Conservation (phyloP, 2,113 vertebrate species). For the Mirza zaza region DNA sequence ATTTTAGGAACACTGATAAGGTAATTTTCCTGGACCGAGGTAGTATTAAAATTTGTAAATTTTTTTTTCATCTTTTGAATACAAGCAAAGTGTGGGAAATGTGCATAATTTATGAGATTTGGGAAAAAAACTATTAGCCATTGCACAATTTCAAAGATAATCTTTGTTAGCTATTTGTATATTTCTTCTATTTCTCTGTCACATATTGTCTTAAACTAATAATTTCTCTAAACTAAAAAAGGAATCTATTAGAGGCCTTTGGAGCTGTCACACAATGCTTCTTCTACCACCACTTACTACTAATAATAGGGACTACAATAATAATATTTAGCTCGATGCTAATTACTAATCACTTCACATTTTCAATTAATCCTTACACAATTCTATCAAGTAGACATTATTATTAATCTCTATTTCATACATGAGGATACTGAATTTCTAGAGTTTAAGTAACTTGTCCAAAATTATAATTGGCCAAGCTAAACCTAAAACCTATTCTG, state of each 20-base stretch:
- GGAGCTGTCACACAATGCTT: not conserved
- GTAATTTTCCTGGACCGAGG: not conserved
- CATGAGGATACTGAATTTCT: not conserved
- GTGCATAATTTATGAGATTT: not conserved
- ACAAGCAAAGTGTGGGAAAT: slow-evolving; percentile 1
- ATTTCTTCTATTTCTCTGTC: not conserved
- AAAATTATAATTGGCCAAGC: not conserved
- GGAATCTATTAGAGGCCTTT: not conserved
- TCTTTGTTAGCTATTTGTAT: not conserved
- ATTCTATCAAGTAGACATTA: not conserved
- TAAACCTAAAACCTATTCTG: not conserved
- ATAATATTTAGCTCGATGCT: not conserved
- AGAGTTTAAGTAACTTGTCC: not conserved
- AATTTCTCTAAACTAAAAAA: not conserved
- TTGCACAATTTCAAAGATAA: not conserved
- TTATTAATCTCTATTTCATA: not conserved
- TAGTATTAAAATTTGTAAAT: not conserved
- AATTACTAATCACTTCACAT: not conserved
- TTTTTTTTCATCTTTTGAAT: not conserved
- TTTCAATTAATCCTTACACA: not conserved
- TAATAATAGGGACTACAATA: not conserved
- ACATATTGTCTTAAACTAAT: not conserved
- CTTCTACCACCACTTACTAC: not conserved
- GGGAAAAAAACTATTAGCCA: not conserved
- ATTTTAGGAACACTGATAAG: not conserved